Percentiles rank a stretch among this genome's conserved stretches.
These are phyloP conservation scores for Macrotis lagotis DNA, from an alignment of 2,113 vertebrate genomes.

Conservation along the genomic window DNA sequence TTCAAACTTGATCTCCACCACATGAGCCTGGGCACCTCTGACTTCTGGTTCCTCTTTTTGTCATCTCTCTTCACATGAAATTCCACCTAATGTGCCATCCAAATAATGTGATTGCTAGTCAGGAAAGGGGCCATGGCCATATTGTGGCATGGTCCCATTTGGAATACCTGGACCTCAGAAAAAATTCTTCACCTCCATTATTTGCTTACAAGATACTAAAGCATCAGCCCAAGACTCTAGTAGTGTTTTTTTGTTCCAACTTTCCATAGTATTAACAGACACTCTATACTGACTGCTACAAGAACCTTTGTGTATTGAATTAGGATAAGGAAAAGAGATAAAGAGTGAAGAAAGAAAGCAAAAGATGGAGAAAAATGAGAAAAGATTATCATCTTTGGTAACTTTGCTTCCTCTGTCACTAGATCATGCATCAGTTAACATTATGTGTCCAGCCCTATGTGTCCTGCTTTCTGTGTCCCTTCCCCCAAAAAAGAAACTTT, in stretches of 20 bases:
- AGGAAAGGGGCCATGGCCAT: conserved; percentile 18
- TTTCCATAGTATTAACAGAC: not conserved
- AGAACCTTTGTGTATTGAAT: not conserved
- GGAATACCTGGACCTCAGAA: not conserved
- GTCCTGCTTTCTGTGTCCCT: not conserved
- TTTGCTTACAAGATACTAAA: not conserved
- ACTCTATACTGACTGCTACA: not conserved
- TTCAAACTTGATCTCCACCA: not conserved
- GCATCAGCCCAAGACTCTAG: not conserved
- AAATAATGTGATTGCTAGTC: conserved; percentile 51
- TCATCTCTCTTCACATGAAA: not conserved
- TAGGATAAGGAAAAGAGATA: not conserved
- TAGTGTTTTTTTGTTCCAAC: not conserved
- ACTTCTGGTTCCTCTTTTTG: conserved; percentile 16
- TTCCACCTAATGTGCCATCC: conserved; percentile 41
- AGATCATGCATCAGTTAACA: not conserved
- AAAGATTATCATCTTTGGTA: not conserved
- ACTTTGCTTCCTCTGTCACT: not conserved
- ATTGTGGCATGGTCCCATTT: not conserved
- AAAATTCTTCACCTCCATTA: not conserved
- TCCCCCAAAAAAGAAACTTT: not conserved
- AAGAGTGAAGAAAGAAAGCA: not conserved
- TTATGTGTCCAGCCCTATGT: not conserved
- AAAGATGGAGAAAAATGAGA: not conserved
- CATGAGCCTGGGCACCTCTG: not conserved